A percentile compares a stretch with the other conserved stretches of the same genome.
phyloP scores from a whole-genome alignment of 2,797 vertebrate species.

The Erpetoichthys calabaricus region DNA sequence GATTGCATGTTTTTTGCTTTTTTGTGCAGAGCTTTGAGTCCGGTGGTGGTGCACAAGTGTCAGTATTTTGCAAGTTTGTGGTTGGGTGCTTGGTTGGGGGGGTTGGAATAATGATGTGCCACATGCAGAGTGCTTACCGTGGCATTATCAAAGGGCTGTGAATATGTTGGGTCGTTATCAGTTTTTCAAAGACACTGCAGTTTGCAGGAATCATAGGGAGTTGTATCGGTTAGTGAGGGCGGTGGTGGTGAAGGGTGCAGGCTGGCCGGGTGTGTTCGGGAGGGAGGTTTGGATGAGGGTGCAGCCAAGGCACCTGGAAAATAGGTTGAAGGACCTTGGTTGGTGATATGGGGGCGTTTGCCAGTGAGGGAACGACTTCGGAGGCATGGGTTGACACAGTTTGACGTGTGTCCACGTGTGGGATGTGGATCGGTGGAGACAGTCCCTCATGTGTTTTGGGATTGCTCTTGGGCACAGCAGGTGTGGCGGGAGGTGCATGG shows the following conservation, averaged over 20 bases:
- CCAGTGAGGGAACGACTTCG: not conserved
- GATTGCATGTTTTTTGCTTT: not conserved
- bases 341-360: not conserved
- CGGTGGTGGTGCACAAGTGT: not conserved
- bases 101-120: not conserved
- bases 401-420: not conserved
- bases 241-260: not conserved
- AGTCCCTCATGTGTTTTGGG: not conserved
- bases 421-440: not conserved
- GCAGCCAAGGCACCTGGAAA: not conserved
- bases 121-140: not conserved
- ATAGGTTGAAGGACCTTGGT: not conserved
- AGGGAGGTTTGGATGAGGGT: not conserved
- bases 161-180: not conserved
- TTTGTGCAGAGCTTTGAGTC: not conserved
- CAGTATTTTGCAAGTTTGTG: not conserved
- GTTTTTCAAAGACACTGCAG: not conserved
- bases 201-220: not conserved
- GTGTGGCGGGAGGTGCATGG: not conserved
- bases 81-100: not conserved
- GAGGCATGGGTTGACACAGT: not conserved
- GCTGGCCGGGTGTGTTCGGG: not conserved
- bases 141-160: not conserved
- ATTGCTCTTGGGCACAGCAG: not conserved
- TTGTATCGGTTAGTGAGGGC: not conserved